Base-by-base conservation (phyloP, 2,888 invertebrate species). In the Drosophila peninsularis region DNA sequence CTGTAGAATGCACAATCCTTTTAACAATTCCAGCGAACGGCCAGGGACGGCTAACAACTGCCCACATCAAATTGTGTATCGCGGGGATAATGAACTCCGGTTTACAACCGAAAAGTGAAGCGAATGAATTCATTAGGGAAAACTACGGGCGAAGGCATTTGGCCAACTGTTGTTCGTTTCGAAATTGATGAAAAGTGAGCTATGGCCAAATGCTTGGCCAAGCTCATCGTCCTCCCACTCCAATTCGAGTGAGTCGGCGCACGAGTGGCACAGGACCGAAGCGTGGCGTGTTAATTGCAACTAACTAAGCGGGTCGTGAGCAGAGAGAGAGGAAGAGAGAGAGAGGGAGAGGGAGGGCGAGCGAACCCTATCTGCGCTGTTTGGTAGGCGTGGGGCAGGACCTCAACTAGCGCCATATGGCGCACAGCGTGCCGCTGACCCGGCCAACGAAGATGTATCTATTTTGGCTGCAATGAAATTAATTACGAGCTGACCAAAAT, bases 271-370 rank as follows among this genome's bases (percentile, higher is more conserved):
- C 80, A 87, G 82, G 80, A 58, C 72, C 71, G 57, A 76, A 90
- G 90, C 91, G 91, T 91, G 86, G 80, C 91, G 80, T 91, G 91
- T 90, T 91, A 91, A 91, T 90, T 91, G 90, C 83, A 75, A 79
- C 83, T 88, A 90, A 87, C 90, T 88, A 83, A 81, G 80, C 73
- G 79, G 50, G 64, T 41, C 47, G 58, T 32, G 24, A 24, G 24
- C 2, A 27, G 14, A 56, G 50, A 41, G 53, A 39, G 6, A 24
- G 24, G 36, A n/a, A 24, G 17, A 41, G 10, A 30, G 21, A 41
- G 17, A 30, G 42, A 47, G 41, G 14, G 32, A 64, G 10, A 14
- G 30, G 13, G 24, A n/a, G 47, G 17, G 1, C n/a, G 21, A 14
- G 41, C 39, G 19, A 17, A 53, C 50, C 63, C 58, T 78, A 72